phyloP scores from a whole-genome alignment of 2,888 invertebrate species.

The Apoda limacodes region DNA sequence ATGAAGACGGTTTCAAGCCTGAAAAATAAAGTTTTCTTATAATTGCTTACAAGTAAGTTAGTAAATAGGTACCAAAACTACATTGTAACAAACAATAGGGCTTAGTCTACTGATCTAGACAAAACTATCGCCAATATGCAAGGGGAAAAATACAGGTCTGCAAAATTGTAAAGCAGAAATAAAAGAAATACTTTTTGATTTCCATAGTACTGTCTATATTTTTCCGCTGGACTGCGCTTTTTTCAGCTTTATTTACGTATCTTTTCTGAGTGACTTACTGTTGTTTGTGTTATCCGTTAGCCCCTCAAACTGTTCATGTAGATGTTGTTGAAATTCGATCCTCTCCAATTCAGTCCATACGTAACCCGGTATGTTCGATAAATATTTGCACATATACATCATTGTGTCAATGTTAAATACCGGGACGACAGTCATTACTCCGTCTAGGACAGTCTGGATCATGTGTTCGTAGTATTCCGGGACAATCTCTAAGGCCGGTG shows the following conservation, averaged over 20 bases:
- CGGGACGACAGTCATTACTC: conserved; percentile 77
- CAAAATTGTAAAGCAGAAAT: no score
- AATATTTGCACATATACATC: conserved; percentile 62
- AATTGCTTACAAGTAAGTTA: no score
- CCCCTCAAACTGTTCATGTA: conserved; percentile 34
- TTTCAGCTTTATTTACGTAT: no score
- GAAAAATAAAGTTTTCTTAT: conserved; percentile 15
- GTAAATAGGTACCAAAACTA: no score
- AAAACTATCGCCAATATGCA: no score
- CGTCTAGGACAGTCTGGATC: conserved; percentile 73
- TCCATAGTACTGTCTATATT: no score
- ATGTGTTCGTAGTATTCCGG: conserved; percentile 74
- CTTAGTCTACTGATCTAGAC: no score
- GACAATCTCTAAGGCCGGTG: conserved; percentile 70
- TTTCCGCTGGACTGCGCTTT: no score
- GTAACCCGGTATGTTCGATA: conserved; percentile 70
- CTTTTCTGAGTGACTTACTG: no score
- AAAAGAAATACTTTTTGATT: no score
- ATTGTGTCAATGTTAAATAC: conserved; percentile 63
- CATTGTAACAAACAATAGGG: no score
- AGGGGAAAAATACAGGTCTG: no score
- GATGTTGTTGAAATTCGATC: conserved; percentile 27
- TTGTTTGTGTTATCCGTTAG: conserved; percentile 32
- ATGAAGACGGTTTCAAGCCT: conserved; percentile 38
- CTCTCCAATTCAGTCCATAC: conserved; percentile 51